Conservation (phyloP, 2,888 invertebrate species). For the Hemithea aestivaria region DNA sequence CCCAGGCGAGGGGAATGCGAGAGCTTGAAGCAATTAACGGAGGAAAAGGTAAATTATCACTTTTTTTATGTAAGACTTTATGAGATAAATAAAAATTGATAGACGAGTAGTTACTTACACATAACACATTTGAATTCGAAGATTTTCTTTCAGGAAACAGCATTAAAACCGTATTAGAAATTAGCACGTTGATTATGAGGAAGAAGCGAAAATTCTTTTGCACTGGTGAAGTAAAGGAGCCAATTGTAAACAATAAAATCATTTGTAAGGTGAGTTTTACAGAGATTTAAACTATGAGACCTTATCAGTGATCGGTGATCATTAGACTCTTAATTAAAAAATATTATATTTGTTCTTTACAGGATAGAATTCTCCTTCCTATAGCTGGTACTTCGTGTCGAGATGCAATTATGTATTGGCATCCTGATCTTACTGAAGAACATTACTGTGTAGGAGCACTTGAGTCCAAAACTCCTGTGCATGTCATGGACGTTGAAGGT, state of each 20-base stretch:
- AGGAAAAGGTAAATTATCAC: constrained; percentile 51
- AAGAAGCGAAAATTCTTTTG: constrained; percentile 73
- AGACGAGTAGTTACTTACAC: no score
- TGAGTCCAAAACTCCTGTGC: constrained; percentile 63
- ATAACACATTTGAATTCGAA: no score
- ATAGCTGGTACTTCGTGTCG: constrained; percentile 69
- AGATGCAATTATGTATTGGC: constrained; percentile 74
- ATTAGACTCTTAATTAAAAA: no score
- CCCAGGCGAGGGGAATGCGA: constrained; percentile 68
- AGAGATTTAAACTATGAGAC: neutral
- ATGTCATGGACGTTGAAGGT: constrained; percentile 70
- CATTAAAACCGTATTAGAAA: constrained; percentile 67
- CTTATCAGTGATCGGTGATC: no score
- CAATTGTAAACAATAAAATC: constrained; percentile 72
- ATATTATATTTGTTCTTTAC: constrained; percentile 8
- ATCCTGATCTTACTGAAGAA: constrained; percentile 68
- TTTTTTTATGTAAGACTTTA: no score
- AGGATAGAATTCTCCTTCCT: constrained; percentile 69
- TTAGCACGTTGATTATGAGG: constrained; percentile 69
- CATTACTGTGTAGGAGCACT: constrained; percentile 72
- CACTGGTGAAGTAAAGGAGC: constrained; percentile 71
- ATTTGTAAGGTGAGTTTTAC: constrained; percentile 59
- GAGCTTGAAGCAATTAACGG: constrained; percentile 72
- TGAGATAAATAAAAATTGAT: no score
- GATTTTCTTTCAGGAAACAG: constrained; percentile 55